phyloP scores from a whole-genome alignment of 1,140 invertebrate species.

The Drepana arcuata region DNA sequence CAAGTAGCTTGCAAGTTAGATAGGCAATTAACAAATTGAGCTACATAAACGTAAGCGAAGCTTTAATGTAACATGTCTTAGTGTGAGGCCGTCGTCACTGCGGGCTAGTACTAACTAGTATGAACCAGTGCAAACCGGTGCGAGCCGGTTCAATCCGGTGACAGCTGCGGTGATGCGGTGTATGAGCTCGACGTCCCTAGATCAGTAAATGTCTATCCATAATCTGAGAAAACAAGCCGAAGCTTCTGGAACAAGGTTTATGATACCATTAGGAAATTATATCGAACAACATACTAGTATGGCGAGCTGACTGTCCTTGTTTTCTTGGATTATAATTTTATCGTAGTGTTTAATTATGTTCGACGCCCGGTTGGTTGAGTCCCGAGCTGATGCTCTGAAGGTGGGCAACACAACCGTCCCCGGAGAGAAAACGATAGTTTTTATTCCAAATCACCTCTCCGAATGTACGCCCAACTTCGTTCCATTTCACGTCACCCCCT shows the following conservation, averaged over 20 bases:
- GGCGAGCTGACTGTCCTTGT: no score
- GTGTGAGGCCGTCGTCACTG: conserved; percentile 17
- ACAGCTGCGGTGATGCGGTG: neutral
- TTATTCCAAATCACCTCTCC: conserved; percentile 48
- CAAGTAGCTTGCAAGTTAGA: conserved; percentile 59
- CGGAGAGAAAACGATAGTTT: conserved; percentile 37
- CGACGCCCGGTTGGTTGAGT: no score
- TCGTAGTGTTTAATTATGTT: no score
- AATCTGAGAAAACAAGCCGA: no score
- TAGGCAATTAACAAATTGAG: conserved; percentile 68
- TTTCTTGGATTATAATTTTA: no score
- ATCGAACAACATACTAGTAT: no score
- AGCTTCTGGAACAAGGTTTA: neutral
- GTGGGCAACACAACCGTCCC: conserved; percentile 49
- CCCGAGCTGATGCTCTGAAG: no score
- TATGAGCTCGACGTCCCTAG: conserved; percentile 5
- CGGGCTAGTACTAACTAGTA: no score
- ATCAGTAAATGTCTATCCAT: no score
- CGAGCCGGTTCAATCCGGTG: conserved; percentile 12
- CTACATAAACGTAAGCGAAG: conserved; percentile 48
- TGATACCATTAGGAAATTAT: neutral
- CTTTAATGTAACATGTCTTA: conserved; percentile 48
- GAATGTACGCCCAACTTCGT: conserved; percentile 44
- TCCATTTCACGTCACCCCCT: no score
- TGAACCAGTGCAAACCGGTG: no score